Conservation (phyloP, 1,140 invertebrate genomes). For the Zaprionus davidi region DNA sequence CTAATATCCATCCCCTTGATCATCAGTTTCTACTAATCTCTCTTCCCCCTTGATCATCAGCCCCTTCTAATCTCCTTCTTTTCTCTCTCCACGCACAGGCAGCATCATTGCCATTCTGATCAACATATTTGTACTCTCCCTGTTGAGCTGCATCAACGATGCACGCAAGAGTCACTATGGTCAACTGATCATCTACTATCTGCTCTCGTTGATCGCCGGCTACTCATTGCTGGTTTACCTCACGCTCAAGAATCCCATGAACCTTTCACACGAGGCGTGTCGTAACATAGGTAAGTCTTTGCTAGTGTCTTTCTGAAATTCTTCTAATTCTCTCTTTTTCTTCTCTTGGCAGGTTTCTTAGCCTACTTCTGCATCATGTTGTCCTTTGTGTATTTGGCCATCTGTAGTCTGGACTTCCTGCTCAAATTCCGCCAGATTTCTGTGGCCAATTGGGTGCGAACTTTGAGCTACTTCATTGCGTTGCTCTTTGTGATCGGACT, state of each 20-base stretch:
- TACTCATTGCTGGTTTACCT: slow-evolving; percentile 68
- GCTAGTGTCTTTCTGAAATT: too few relatives aligned
- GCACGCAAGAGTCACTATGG: slow-evolving; percentile 73
- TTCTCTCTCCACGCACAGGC: slow-evolving; percentile 35
- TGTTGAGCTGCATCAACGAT: slow-evolving; percentile 61
- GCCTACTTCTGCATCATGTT: slow-evolving; percentile 90
- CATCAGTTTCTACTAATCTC: too few relatives aligned
- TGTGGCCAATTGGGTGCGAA: slow-evolving; percentile 83
- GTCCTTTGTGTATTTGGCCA: slow-evolving; percentile 91
- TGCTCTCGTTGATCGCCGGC: slow-evolving; percentile 59
- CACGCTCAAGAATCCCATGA: slow-evolving; percentile 73
- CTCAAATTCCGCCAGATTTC: slow-evolving; percentile 87
- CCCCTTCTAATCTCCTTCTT: neutral
- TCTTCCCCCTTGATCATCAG: too few relatives aligned
- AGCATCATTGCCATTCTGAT: slow-evolving; percentile 73
- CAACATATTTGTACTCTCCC: slow-evolving; percentile 64
- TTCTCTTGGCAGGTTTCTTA: slow-evolving; percentile 85
- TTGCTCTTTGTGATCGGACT: slow-evolving; percentile 87
- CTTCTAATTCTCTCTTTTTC: neutral
- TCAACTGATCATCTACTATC: slow-evolving; percentile 73
- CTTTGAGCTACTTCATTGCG: slow-evolving; percentile 87
- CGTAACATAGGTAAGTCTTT: slow-evolving; percentile 63
- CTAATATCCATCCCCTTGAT: neutral
- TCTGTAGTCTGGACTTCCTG: slow-evolving; percentile 91
- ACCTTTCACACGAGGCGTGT: slow-evolving; percentile 65